A percentile compares a stretch with the other conserved stretches of the same genome.
Evolutionary conservation across 2,113 vertebrate species (phyloP).

Genomic region (Chaetops frenatus): DNA sequence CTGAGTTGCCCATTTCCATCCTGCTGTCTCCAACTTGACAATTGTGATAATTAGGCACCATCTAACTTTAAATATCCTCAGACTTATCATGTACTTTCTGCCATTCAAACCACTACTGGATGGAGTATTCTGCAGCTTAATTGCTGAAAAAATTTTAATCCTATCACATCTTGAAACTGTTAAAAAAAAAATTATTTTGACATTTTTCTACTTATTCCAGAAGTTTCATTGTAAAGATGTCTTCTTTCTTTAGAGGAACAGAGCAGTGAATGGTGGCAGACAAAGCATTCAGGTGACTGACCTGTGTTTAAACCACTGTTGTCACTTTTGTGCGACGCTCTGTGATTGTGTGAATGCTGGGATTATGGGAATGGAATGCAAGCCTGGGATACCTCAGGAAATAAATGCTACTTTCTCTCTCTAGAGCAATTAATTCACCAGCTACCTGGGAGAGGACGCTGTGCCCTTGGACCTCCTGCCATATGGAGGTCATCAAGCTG

Average conservation of each 20-base stretch:
- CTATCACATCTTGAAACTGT: background rate
- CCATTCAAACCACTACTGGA: background rate
- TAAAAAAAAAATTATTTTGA: background rate
- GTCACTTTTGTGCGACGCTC: background rate
- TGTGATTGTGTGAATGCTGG: background rate
- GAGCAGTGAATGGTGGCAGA: background rate
- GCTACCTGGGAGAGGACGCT: background rate
- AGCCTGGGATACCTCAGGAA: background rate
- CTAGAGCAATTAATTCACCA: background rate
- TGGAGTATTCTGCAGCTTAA: background rate
- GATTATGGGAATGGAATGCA: background rate
- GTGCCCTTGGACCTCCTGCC: background rate
- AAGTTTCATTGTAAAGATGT: background rate
- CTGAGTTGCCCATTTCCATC: background rate
- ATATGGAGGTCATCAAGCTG: background rate
- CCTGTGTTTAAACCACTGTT: background rate
- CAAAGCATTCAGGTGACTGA: background rate
- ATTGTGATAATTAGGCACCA: background rate
- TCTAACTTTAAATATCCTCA: background rate
- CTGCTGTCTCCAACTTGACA: background rate
- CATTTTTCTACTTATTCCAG: background rate
- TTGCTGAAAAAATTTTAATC: background rate
- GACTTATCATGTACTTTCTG: background rate
- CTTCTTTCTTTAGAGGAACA: background rate
- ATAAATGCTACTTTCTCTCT: background rate